Evolutionary conservation across 2,888 invertebrate species (phyloP).

Genomic region (Volucella inflata): DNA sequence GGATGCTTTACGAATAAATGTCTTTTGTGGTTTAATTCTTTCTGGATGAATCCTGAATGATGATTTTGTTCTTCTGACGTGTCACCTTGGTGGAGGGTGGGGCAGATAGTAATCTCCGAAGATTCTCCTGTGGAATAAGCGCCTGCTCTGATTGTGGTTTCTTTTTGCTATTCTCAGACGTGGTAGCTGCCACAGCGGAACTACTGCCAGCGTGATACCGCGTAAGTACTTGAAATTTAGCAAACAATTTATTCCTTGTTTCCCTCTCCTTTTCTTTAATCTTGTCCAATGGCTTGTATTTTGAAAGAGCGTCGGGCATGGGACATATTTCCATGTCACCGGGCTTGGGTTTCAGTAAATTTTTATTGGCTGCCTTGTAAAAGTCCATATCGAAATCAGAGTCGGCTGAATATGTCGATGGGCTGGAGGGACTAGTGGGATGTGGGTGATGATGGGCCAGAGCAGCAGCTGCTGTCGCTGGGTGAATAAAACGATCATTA

Average conservation of each 20-base stretch:
- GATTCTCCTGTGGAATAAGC: constrained; percentile 87
- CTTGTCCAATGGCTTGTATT: constrained; percentile 82
- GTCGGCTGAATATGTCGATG: constrained; percentile 77
- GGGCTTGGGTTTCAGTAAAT: constrained; percentile 78
- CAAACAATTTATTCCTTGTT: constrained; percentile 85
- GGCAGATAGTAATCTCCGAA: constrained; percentile 87
- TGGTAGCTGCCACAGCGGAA: constrained; percentile 51
- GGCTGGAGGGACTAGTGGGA: constrained; percentile 72
- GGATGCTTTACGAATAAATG: constrained; percentile 23
- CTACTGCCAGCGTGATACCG: constrained; percentile 79
- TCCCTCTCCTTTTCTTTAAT: constrained; percentile 84
- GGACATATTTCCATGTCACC: constrained; percentile 81
- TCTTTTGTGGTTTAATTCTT: constrained; percentile 78
- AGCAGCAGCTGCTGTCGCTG: constrained; percentile 67
- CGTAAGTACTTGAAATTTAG: constrained; percentile 84
- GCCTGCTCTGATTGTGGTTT: constrained; percentile 75
- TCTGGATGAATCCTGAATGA: constrained; percentile 86
- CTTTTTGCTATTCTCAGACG: constrained; percentile 76
- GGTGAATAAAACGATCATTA: constrained; percentile 76
- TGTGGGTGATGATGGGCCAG: constrained; percentile 61
- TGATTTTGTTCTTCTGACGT: constrained; percentile 92
- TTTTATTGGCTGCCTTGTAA: constrained; percentile 79
- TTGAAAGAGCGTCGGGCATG: constrained; percentile 79
- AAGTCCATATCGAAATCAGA: constrained; percentile 81
- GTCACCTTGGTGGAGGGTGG: constrained; percentile 91